Conservation (phyloP, 2,888 invertebrate species). For the Ennomos fuscantarius region DNA sequence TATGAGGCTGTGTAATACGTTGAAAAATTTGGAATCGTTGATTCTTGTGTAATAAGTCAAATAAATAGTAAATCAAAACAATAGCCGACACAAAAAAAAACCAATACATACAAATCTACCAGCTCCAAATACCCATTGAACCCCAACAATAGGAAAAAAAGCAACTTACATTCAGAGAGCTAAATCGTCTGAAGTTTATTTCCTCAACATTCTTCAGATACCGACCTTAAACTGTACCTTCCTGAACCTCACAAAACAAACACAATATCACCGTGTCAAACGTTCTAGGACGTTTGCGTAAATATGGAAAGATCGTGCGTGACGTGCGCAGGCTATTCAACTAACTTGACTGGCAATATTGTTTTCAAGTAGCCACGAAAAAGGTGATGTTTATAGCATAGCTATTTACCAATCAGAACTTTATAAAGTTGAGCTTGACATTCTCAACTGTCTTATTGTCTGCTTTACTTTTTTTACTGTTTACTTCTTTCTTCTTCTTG, state of each 20-base stretch:
- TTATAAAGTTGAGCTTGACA: no score
- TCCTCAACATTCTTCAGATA: constrained; percentile 11
- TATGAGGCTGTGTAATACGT: no score
- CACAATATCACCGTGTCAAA: constrained; percentile 20
- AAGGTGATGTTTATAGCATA: no score
- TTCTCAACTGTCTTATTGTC: no score
- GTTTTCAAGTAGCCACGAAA: no score
- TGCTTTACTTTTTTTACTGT: no score
- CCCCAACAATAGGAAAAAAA: constrained; percentile 13
- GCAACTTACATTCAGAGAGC: neutral
- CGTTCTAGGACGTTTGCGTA: constrained; percentile 23
- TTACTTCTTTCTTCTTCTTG: no score
- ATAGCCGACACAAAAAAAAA: neutral
- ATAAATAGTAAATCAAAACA: no score
- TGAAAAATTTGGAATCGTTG: no score
- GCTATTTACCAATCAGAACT: no score
- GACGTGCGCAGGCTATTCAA: neutral
- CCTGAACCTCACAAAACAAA: constrained; percentile 20
- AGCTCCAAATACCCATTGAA: constrained; percentile 8
- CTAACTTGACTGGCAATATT: no score
- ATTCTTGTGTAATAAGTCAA: no score
- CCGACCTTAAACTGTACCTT: constrained; percentile 10
- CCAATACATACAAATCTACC: neutral
- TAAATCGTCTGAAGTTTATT: constrained; percentile 15
- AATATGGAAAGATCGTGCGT: constrained; percentile 28